These are phyloP conservation scores for Tetrax tetrax DNA, from an alignment of 2,113 vertebrate genomes.

Conservation along the genomic window DNA sequence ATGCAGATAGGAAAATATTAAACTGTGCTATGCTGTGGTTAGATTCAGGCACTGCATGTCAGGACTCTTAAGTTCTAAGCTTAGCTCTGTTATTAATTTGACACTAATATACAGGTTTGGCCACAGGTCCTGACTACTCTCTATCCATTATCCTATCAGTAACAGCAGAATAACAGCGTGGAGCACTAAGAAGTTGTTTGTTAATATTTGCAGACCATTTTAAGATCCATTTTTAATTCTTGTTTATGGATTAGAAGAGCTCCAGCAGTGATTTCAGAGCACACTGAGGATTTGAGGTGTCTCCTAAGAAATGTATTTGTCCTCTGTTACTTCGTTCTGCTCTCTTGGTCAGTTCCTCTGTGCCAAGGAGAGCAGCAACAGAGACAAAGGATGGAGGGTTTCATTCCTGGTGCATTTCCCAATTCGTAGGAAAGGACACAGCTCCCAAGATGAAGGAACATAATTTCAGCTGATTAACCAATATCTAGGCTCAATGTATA, in stretches of 20 bases:
- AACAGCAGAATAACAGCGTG: neutral
- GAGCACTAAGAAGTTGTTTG: neutral
- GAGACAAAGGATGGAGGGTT: neutral
- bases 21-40: neutral
- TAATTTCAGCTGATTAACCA: neutral
- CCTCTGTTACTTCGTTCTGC: neutral
- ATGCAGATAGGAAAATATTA: neutral
- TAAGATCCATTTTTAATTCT: neutral
- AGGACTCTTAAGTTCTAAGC: neutral
- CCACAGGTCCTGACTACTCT: neutral
- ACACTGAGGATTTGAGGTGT: neutral
- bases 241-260: neutral
- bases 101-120: neutral
- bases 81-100: neutral
- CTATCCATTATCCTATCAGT: neutral
- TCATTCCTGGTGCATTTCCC: neutral
- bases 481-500: neutral
- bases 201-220: neutral
- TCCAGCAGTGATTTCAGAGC: neutral
- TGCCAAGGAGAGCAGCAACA: neutral
- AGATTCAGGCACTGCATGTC: neutral
- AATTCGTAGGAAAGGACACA: neutral
- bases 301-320: neutral
- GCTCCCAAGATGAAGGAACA: neutral
- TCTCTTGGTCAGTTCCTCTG: neutral